These are phyloP conservation scores for Sebastes goodei DNA, from an alignment of 2,797 vertebrate species.

Conservation along the genomic window DNA sequence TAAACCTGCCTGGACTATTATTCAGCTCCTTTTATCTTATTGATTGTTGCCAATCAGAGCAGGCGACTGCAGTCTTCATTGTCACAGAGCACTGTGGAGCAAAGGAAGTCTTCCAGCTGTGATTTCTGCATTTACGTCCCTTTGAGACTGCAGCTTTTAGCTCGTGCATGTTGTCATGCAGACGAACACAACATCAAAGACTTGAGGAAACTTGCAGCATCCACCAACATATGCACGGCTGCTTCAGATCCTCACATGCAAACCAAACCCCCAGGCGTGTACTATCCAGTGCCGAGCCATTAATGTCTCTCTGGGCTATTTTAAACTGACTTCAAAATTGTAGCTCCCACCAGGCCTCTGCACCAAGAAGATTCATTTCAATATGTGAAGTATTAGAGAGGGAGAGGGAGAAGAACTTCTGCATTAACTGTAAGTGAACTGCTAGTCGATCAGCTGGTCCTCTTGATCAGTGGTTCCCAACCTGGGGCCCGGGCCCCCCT, in stretches of 20 bases:
- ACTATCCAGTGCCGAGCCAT: constrained; percentile 1
- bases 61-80: background rate
- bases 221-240: background rate
- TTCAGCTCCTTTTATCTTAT: background rate
- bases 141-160: background rate
- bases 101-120: background rate
- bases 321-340: constrained; percentile 47
- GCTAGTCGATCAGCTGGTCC: background rate
- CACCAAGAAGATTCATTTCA: constrained; percentile 28
- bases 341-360: constrained; percentile 29
- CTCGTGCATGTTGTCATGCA: background rate
- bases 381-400: constrained; percentile 14
- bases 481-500: no score
- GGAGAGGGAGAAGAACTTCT: background rate
- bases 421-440: background rate
- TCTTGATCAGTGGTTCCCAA: background rate
- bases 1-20: background rate
- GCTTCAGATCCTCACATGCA: constrained; percentile 15
- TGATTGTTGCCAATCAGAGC: background rate
- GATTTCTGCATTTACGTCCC: background rate
- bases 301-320: constrained; percentile 50
- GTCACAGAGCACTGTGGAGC: background rate
- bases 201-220: background rate
- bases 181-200: constrained; percentile 28
- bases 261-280: constrained; percentile 15